These are phyloP conservation scores for Phoeniculus purpureus DNA, from an alignment of 2,797 vertebrate genomes.

Conservation along the genomic window DNA sequence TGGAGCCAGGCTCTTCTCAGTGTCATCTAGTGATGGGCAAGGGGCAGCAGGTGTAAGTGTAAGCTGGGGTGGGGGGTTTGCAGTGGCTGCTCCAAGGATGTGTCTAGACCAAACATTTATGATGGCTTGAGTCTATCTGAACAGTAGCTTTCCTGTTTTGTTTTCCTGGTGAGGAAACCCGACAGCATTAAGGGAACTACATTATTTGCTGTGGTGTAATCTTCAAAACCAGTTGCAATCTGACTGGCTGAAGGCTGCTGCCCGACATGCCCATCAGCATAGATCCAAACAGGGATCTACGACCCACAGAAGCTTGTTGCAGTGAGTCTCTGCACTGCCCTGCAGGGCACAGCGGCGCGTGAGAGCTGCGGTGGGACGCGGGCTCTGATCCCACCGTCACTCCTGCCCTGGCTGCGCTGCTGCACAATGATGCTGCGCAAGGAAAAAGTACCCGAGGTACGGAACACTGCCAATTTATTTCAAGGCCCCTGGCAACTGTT, in stretches of 20 bases:
- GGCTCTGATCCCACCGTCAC: accelerated
- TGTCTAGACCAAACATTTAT: not conserved
- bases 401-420: not conserved
- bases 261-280: accelerated
- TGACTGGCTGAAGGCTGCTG: accelerated
- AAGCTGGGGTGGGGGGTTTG: accelerated
- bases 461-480: accelerated
- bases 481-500: not conserved
- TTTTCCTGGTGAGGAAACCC: not conserved
- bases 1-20: no score
- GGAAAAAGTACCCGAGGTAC: not conserved
- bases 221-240: not conserved
- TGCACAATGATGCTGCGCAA: accelerated
- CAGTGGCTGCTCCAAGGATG: not conserved
- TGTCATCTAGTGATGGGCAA: no score
- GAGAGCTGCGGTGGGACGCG: accelerated
- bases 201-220: not conserved
- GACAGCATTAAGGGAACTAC: not conserved
- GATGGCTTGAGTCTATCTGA: not conserved
- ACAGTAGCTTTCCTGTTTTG: not conserved
- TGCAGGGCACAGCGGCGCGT: accelerated
- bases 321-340: accelerated
- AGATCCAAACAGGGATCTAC: accelerated
- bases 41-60: no score
- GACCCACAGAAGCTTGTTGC: accelerated